phyloP scores from a whole-genome alignment of 1,140 invertebrate species.

The Asbolus verrucosus region DNA sequence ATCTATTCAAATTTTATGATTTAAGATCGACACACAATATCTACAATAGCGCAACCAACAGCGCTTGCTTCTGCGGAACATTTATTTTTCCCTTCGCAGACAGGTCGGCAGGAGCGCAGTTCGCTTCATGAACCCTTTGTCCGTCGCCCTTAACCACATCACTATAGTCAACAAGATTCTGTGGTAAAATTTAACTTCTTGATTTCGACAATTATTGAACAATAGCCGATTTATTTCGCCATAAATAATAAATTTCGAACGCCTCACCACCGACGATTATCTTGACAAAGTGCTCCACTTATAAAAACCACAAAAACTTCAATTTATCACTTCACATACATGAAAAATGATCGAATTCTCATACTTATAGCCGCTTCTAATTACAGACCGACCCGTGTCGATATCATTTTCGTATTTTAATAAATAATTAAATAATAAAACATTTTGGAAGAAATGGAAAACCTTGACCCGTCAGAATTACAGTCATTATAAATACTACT shows the following conservation, averaged over 20 bases:
- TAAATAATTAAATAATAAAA: conserved; percentile 2
- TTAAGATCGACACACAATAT: conserved; percentile 24
- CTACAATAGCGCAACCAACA: not conserved
- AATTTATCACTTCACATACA: conserved; percentile 20
- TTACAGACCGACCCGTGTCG: conserved; percentile 18
- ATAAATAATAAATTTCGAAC: conserved; percentile 34
- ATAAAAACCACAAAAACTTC: conserved; percentile 14
- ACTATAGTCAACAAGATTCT: conserved; percentile 27
- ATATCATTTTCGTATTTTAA: not conserved
- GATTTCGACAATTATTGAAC: conserved; percentile 25
- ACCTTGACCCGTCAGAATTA: conserved; percentile 18
- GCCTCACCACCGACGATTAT: conserved; percentile 19
- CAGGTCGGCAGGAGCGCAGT: not conserved
- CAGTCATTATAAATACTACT: conserved; percentile 3
- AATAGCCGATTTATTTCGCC: conserved; percentile 32
- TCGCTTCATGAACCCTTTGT: conserved; percentile 23
- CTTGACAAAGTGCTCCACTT: conserved; percentile 27
- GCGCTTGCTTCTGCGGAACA: conserved; percentile 1
- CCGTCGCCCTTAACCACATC: conserved; percentile 4
- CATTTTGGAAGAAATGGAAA: conserved; percentile 15
- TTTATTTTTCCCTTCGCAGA: conserved; percentile 19
- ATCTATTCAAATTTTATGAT: conserved; percentile 24
- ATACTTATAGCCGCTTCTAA: not conserved
- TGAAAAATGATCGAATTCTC: conserved; percentile 14
- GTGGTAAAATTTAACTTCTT: conserved; percentile 20